Evolutionary conservation across 92 coral and sea anemone species (phyloP).

Genomic region (Porites lobata): DNA sequence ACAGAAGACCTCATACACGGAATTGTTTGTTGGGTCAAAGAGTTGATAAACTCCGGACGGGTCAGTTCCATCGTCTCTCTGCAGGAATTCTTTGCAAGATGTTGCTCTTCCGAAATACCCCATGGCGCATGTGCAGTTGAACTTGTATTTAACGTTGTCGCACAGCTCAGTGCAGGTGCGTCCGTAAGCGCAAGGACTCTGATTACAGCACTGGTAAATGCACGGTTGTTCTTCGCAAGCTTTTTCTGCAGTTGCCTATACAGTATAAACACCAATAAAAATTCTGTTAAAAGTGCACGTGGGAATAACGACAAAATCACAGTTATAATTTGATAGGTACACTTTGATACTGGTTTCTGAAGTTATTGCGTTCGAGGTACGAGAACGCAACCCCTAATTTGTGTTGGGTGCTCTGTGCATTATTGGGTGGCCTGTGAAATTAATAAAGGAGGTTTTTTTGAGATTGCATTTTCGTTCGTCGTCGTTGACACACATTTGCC

Average conservation of each 20-base stretch:
- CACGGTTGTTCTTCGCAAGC: slow-evolving; percentile 25
- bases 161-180: slow-evolving; percentile 65
- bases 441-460: too few species aligned
- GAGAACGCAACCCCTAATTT: too few species aligned
- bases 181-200: slow-evolving; percentile 48
- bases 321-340: too few species aligned
- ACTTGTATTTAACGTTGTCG: slow-evolving; percentile 55
- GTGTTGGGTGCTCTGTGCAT: too few species aligned
- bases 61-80: neutral
- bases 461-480: too few species aligned
- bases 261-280: too few species aligned
- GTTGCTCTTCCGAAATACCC: slow-evolving; percentile 25
- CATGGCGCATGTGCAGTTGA: slow-evolving; percentile 47
- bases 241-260: neutral
- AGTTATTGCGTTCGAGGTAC: too few species aligned
- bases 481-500: too few species aligned
- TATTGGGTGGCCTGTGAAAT: too few species aligned
- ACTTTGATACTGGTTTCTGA: too few species aligned
- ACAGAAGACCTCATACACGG: slow-evolving; percentile 17
- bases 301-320: too few species aligned
- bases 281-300: too few species aligned
- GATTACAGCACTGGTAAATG: slow-evolving; percentile 54
- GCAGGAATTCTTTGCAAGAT: slow-evolving; percentile 5
- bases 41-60: slow-evolving; percentile 18
- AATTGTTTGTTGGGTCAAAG: slow-evolving; percentile 6